A percentile compares a stretch with the other conserved stretches of the same genome.
Evolutionary conservation across 1,140 invertebrate species (phyloP).

Genomic region (Frieseomelitta varia): DNA sequence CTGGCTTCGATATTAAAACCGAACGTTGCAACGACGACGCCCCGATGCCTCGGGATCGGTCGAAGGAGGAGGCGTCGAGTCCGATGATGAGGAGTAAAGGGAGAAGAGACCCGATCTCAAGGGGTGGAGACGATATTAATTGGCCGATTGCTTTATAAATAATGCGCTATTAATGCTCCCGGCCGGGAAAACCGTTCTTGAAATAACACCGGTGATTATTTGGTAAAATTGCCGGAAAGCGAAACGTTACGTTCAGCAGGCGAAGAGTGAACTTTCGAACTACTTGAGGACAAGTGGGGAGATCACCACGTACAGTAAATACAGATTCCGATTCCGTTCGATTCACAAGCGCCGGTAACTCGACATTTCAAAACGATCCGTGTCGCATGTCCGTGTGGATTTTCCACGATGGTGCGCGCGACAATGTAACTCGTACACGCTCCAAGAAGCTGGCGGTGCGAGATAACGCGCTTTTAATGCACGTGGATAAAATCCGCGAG

Average conservation of each 20-base stretch:
- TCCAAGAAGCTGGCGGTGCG: slow-evolving; percentile 20
- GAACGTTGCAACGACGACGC: slow-evolving; percentile 20
- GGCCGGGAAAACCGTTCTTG: not conserved
- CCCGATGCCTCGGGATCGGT: not conserved
- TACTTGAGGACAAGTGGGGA: slow-evolving; percentile 2
- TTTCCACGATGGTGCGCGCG: slow-evolving; percentile 26
- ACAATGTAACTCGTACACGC: slow-evolving; percentile 12
- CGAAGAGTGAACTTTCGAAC: not conserved
- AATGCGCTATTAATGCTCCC: not conserved
- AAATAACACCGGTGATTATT: slow-evolving; percentile 21
- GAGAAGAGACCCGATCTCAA: too few species aligned
- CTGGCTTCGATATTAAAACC: slow-evolving; percentile 52
- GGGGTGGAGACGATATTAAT: slow-evolving; percentile 8
- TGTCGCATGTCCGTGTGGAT: not conserved
- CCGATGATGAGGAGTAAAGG: too few species aligned
- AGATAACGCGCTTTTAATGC: slow-evolving; percentile 69
- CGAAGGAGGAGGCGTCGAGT: not conserved
- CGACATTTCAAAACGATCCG: slow-evolving; percentile 61
- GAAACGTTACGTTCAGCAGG: not conserved
- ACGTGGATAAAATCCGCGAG: slow-evolving; percentile 24
- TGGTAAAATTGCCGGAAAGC: slow-evolving; percentile 14
- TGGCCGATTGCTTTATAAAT: slow-evolving; percentile 37
- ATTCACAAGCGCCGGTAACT: slow-evolving; percentile 36
- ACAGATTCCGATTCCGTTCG: slow-evolving; percentile 5
- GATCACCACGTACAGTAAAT: too few species aligned